phyloP scores from a whole-genome alignment of 2,888 invertebrate species.

The Eupeodes luniger region DNA sequence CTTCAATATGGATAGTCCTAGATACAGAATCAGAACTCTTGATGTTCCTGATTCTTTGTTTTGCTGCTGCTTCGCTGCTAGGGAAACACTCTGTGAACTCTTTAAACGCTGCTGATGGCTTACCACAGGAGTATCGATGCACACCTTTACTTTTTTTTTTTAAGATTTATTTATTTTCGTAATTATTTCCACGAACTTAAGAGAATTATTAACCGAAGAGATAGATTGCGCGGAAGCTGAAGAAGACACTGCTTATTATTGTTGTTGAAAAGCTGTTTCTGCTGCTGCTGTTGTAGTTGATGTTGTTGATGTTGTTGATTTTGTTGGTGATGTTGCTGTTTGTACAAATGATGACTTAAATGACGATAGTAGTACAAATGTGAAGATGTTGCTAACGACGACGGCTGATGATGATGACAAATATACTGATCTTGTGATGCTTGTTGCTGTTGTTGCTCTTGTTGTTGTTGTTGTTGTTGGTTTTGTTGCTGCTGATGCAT shows the following conservation, averaged over 20 bases:
- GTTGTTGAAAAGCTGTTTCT: conserved; percentile 17
- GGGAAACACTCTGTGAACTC: conserved; percentile 10
- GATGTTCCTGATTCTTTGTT: conserved; percentile 27
- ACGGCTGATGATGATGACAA: conserved; percentile 68
- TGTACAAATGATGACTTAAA: conserved; percentile 71
- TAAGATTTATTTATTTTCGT: background rate
- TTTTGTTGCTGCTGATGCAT: conserved; percentile 69
- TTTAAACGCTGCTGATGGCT: conserved; percentile 29
- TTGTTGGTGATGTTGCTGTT: conserved; percentile 35
- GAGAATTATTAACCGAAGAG: conserved; percentile 36
- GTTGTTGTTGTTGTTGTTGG: conserved; percentile 46
- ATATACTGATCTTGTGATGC: conserved; percentile 64
- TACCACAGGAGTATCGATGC: conserved; percentile 63
- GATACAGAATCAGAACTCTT: conserved; percentile 38
- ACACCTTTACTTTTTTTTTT: conserved; percentile 18
- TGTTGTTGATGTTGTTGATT: conserved; percentile 27
- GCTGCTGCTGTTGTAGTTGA: background rate
- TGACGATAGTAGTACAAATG: conserved; percentile 71
- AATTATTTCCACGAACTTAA: conserved; percentile 45
- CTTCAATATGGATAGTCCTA: conserved; percentile 17
- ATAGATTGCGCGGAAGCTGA: conserved; percentile 34
- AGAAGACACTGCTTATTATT: conserved; percentile 30
- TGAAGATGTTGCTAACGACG: conserved; percentile 68
- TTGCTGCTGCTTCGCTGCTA: conserved; percentile 16
- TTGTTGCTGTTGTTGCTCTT: conserved; percentile 39